These are phyloP conservation scores for Coreius guichenoti DNA, from an alignment of 2,797 vertebrate species.

Conservation along the genomic window DNA sequence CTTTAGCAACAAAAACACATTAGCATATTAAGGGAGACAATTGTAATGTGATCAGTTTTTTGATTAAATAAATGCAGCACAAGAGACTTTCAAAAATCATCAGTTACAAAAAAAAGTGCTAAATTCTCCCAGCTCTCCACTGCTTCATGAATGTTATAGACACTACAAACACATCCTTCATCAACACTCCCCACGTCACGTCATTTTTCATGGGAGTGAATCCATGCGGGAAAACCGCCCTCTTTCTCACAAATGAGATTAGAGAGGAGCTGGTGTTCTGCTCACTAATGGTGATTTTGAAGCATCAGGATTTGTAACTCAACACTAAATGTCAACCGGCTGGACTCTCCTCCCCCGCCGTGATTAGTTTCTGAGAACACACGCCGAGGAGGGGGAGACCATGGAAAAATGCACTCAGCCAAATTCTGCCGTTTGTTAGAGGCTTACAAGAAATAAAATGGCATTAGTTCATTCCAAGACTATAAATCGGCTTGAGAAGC, in stretches of 20 bases:
- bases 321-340: conserved; percentile 69
- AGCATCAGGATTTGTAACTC: conserved; percentile 61
- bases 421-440: conserved; percentile 67
- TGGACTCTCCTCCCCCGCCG: conserved; percentile 59
- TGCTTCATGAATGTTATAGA: neutral
- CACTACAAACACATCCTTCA: neutral
- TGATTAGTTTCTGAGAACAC: conserved; percentile 62
- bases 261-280: neutral
- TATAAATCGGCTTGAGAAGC: conserved; percentile 64
- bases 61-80: neutral
- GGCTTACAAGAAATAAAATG: conserved; percentile 70
- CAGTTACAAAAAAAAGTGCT: neutral
- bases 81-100: neutral
- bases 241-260: conserved; percentile 34
- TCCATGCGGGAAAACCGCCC: neutral
- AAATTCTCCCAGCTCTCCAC: neutral
- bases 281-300: conserved; percentile 23
- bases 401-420: conserved; percentile 63
- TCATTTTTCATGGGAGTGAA: neutral
- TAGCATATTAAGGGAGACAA: neutral
- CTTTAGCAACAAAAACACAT: neutral
- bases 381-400: neutral
- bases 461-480: conserved; percentile 67
- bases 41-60: neutral
- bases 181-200: neutral